Conservation (phyloP, 2,888 invertebrate species). For the Coleophora flavipennella region DNA sequence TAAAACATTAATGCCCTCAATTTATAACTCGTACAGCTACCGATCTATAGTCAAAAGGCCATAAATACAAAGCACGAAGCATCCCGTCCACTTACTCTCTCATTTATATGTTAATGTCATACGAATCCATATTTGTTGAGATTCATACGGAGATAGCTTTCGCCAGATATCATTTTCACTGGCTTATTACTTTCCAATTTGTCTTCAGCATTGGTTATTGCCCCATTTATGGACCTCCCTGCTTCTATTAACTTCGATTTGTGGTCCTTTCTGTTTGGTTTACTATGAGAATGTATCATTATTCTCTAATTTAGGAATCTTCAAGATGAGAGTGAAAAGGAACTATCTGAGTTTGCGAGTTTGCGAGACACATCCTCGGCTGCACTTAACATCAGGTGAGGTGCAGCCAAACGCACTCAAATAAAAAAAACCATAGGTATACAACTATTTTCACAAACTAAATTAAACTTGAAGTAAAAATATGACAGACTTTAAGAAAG, state of each 20-base stretch:
- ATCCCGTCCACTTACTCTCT: slow-evolving; percentile 64
- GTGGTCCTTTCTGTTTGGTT: slow-evolving; percentile 6
- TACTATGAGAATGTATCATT: background rate
- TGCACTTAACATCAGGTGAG: no score
- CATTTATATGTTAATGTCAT: slow-evolving; percentile 70
- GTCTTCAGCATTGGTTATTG: slow-evolving; percentile 65
- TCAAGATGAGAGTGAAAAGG: no score
- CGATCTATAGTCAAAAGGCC: slow-evolving; percentile 20
- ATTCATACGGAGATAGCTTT: slow-evolving; percentile 63
- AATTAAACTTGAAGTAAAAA: no score
- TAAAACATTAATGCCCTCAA: slow-evolving; percentile 1
- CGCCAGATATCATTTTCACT: slow-evolving; percentile 70
- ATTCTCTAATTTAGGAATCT: background rate
- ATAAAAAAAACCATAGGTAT: no score
- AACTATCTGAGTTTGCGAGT: no score
- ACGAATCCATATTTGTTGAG: slow-evolving; percentile 51
- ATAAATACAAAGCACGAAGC: slow-evolving; percentile 43
- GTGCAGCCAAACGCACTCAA: no score
- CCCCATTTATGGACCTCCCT: slow-evolving; percentile 46
- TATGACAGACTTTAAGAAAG: background rate
- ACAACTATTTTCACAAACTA: no score
- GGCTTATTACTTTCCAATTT: slow-evolving; percentile 73
- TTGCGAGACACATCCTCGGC: no score
- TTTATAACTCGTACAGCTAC: slow-evolving; percentile 1
- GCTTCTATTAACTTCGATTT: slow-evolving; percentile 36